Percentiles rank a stretch among this genome's conserved stretches.
phyloP scores from a whole-genome alignment of 2,888 invertebrate genomes.

The Agrochola circellaris region DNA sequence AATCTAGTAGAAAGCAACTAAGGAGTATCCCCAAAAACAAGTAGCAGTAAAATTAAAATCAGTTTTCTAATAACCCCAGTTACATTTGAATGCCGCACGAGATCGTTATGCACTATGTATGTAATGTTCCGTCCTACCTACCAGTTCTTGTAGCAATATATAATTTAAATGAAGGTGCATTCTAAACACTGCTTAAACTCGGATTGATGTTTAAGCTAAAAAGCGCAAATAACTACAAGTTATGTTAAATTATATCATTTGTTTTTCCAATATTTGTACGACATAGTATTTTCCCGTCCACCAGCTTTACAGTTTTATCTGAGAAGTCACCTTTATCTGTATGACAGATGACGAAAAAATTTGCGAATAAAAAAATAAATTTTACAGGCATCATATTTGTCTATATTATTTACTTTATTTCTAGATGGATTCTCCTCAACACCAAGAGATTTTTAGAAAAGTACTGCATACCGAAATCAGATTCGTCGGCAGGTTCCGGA shows the following conservation, averaged over 20 bases:
- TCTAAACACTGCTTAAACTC: neutral
- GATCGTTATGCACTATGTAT: neutral
- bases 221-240: neutral
- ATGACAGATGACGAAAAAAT: constrained; percentile 10
- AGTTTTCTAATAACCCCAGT: neutral
- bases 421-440: constrained; percentile 81
- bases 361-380: constrained; percentile 7
- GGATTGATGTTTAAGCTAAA: neutral
- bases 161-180: constrained; percentile 11
- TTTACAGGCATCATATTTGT: neutral
- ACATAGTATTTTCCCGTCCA: neutral
- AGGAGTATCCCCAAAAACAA: neutral
- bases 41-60: neutral
- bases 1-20: neutral
- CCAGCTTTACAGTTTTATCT: neutral
- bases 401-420: constrained; percentile 42
- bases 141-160: constrained; percentile 9
- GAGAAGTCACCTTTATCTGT: constrained; percentile 7
- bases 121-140: neutral
- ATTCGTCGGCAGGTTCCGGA: neutral
- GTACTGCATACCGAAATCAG: constrained; percentile 65
- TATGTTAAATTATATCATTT: constrained; percentile 4
- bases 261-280: neutral
- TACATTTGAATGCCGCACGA: neutral
- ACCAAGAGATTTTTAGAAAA: constrained; percentile 71